Evolutionary conservation across 2,113 vertebrate species (phyloP), one percentile per base, ranked within the genome.

Genomic region (Saccopteryx leptura): DNA sequence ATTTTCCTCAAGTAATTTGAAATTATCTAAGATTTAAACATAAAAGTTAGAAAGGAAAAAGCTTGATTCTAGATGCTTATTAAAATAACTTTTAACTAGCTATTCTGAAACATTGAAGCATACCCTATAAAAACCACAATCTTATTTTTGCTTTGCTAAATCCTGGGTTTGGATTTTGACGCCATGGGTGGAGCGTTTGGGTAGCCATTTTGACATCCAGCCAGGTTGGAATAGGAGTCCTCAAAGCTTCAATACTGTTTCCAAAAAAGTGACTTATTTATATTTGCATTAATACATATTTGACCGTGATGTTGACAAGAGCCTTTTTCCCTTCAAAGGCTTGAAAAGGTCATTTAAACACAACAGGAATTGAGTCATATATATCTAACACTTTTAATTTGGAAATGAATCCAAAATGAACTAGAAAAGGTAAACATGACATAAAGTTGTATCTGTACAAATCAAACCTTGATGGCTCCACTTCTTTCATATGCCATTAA

Each of bases 101-200:
- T 94, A 8, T 93, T 97, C 66, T 5, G 31, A 90, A 92, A 82
- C 61, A 52, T 10, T 74, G 91, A 76, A 78, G 65, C 88, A 89
- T 83, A 48, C 85, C 60, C 17, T 75, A 68, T 92, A 90, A 92
- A 95, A 95, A 74, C 85, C 84, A 91, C 81, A 96, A 5, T 81
- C 75, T 91, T 95, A 91, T 93, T 96, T 97, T 96, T 95, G 33
- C 79, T 95, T 83, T 95, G 88, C 92, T 90, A 68, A 95, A 94
- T 95, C 72, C 86, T 60, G 71, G 95, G 81, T 94, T 97, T 95
- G 92, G 65, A 31, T 94, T 89, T 93, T 86, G 68, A 63, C 75
- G 82, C 58, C 58, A 5, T 66, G 92, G 91, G 54, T 94, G 90
- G 90, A 79, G 50, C 74, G 28, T 85, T 88, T 97, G 96, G 96